A percentile compares a stretch with the other conserved stretches of the same genome.
phyloP scores from a whole-genome alignment of 2,797 vertebrate genomes.

The Decapterus maruadsi region DNA sequence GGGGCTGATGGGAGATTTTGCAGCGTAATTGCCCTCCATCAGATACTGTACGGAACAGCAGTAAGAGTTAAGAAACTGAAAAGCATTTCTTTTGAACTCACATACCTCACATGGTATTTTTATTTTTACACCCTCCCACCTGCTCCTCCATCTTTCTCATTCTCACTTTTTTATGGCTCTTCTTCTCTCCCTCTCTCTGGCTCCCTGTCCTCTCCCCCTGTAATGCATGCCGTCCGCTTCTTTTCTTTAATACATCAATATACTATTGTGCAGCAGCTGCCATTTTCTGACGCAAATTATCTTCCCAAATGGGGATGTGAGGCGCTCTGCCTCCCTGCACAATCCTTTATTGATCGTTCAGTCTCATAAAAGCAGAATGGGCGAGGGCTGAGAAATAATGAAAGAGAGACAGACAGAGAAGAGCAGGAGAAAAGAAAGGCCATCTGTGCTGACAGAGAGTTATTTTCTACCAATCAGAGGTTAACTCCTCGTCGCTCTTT shows the following conservation, averaged over 20 bases:
- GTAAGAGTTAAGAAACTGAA: background rate
- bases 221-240: conserved; percentile 72
- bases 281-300: conserved; percentile 91
- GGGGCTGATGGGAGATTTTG: background rate
- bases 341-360: conserved; percentile 94
- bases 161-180: conserved; percentile 21
- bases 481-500: conserved; percentile 96
- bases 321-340: conserved; percentile 83
- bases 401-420: conserved; percentile 46
- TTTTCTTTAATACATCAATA: conserved; percentile 89
- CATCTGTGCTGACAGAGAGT: conserved; percentile 88
- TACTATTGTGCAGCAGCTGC: conserved; percentile 75
- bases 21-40: no score
- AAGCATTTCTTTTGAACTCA: conserved; percentile 2
- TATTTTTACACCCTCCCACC: conserved; percentile 17
- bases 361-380: conserved; percentile 88
- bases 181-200: conserved; percentile 9
- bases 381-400: conserved; percentile 60
- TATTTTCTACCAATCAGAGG: conserved; percentile 93
- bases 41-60: conserved; percentile 1
- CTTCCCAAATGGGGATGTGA: conserved; percentile 80
- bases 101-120: conserved; percentile 7
- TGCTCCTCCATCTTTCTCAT: conserved; percentile 4
- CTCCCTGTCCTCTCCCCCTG: conserved; percentile 38
- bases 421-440: conserved; percentile 46